These are phyloP conservation scores for Zootermopsis nevadensis DNA, from an alignment of 2,888 invertebrate species.

Conservation along the genomic window DNA sequence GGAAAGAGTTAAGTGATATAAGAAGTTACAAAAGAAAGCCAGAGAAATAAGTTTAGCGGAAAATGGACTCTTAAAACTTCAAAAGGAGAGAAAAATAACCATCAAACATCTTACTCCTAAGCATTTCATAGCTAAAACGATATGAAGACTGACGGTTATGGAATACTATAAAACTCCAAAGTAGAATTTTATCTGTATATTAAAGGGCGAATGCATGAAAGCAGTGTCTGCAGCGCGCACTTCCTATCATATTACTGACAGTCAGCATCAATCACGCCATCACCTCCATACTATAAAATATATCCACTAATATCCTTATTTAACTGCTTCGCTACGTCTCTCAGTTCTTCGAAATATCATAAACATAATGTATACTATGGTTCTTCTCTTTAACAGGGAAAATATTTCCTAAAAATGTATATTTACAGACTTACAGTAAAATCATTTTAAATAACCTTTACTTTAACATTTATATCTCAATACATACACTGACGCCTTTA, in stretches of 20 bases:
- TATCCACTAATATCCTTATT: no score
- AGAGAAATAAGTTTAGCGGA: background rate
- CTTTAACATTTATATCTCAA: no score
- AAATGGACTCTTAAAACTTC: background rate
- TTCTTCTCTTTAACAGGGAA: no score
- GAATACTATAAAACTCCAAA: background rate
- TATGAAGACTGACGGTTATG: background rate
- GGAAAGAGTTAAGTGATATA: background rate
- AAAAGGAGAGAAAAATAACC: background rate
- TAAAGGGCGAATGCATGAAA: background rate
- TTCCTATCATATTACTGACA: background rate
- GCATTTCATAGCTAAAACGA: background rate
- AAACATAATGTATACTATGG: no score
- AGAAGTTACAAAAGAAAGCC: background rate
- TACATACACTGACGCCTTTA: no score
- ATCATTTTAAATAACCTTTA: no score
- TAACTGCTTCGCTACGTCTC: no score
- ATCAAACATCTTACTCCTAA: background rate
- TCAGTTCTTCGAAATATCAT: no score
- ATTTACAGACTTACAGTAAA: no score
- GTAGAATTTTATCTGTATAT: background rate
- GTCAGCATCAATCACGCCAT: background rate
- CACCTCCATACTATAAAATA: background rate
- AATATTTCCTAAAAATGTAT: no score
- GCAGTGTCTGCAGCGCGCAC: background rate